These are phyloP conservation scores for Clarias gariepinus DNA, from an alignment of 2,113 vertebrate genomes.

Conservation along the genomic window DNA sequence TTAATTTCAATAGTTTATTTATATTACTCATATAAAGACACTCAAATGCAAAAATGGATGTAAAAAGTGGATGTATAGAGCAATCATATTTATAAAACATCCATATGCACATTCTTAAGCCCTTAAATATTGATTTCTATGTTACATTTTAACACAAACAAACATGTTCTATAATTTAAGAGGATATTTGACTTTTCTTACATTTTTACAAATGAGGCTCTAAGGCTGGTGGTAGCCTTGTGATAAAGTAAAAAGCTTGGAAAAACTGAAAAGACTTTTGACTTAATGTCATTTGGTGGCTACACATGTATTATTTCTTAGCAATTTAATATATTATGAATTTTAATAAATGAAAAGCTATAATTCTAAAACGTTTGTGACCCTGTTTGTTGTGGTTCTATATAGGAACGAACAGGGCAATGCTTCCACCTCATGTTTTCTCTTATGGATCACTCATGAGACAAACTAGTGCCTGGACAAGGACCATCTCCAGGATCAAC, in stretches of 20 bases:
- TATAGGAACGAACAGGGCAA: constrained; percentile 50
- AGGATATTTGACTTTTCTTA: not conserved
- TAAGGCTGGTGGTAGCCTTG: not conserved
- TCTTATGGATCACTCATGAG: constrained; percentile 52
- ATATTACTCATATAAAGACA: no score
- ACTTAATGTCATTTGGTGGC: not conserved
- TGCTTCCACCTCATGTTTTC: constrained; percentile 50
- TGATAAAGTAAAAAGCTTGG: not conserved
- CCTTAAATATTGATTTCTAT: not conserved
- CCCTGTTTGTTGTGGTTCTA: constrained; percentile 20
- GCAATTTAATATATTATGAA: not conserved
- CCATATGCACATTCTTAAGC: not conserved
- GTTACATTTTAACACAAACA: not conserved
- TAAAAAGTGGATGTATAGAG: not conserved
- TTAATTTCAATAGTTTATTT: no score
- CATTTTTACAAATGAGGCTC: not conserved
- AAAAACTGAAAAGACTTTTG: not conserved
- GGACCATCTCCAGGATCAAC: constrained; percentile 56
- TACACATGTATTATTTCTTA: not conserved
- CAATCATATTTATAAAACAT: not conserved
- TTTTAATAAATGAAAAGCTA: not conserved
- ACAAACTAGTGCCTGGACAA: constrained; percentile 44
- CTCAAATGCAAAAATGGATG: not conserved
- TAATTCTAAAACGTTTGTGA: not conserved
- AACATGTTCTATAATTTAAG: not conserved